A percentile compares a stretch with the other conserved stretches of the same genome.
These are phyloP conservation scores for Cantharis nigra DNA, from an alignment of 2,888 invertebrate species.

Conservation along the genomic window DNA sequence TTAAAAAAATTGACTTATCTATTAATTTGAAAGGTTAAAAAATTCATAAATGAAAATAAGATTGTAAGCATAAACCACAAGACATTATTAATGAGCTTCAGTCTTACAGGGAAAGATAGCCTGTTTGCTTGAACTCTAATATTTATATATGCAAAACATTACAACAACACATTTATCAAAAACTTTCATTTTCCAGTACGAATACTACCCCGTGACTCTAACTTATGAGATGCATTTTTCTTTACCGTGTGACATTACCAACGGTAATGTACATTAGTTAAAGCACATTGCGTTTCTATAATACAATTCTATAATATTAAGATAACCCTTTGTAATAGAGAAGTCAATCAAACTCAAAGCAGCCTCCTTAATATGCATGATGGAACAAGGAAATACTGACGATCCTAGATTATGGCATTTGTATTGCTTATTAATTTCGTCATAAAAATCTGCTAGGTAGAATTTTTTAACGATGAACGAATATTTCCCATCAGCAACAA, in stretches of 20 bases:
- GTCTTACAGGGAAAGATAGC: conserved; percentile 50
- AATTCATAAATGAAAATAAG: conserved; percentile 42
- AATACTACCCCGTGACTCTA: conserved; percentile 50
- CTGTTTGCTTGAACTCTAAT: conserved; percentile 49
- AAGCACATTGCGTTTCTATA: background rate
- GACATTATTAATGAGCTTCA: conserved; percentile 42
- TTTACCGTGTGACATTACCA: conserved; percentile 39
- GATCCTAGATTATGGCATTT: background rate
- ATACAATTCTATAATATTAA: background rate
- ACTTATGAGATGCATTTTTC: conserved; percentile 52
- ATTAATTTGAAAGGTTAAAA: background rate
- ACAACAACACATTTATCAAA: conserved; percentile 52
- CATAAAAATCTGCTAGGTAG: background rate
- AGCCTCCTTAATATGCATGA: background rate
- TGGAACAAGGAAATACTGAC: background rate
- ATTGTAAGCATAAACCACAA: conserved; percentile 40
- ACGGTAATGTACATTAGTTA: conserved; percentile 43
- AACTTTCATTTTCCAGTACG: conserved; percentile 54
- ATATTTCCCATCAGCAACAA: too few species aligned
- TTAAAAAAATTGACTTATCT: background rate
- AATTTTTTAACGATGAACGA: too few species aligned
- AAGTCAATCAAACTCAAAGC: background rate
- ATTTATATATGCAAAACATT: conserved; percentile 55
- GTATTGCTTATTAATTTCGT: background rate
- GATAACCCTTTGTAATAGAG: background rate